Conservation (phyloP, 2,797 vertebrate genomes). For the Danio choprae region DNA sequence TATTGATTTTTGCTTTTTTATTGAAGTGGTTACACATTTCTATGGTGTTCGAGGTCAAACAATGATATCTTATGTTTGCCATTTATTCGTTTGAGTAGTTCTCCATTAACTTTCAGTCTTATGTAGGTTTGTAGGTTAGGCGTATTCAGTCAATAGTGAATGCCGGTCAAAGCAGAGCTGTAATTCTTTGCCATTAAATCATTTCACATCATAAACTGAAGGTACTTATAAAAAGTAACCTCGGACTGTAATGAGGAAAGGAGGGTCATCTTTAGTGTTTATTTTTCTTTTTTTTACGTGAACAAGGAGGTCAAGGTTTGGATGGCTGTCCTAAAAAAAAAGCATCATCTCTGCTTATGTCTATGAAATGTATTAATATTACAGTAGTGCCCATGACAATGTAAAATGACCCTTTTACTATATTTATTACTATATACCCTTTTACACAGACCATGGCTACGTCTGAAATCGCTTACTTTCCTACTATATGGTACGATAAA, state of each 20-base stretch:
- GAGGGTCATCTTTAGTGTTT: too few species aligned
- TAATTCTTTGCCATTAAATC: neutral
- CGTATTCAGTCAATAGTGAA: neutral
- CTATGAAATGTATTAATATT: too few species aligned
- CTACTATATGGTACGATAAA: too few species aligned
- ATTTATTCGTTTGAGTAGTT: neutral
- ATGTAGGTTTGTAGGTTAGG: neutral
- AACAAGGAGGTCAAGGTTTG: neutral
- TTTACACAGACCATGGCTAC: too few species aligned
- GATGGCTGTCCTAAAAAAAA: neutral
- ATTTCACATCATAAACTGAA: neutral
- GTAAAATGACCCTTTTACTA: too few species aligned
- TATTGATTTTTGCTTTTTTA: conserved; percentile 1
- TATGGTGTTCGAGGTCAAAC: neutral
- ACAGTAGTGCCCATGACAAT: too few species aligned
- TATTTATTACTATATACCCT: too few species aligned
- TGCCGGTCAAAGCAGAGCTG: neutral
- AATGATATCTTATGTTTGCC: neutral
- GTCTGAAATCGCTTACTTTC: too few species aligned
- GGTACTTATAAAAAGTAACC: neutral
- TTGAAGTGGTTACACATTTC: neutral
- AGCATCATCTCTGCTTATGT: neutral
- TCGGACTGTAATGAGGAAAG: neutral
- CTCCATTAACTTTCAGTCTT: neutral
- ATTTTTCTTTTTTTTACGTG: neutral